Evolutionary conservation across 2,797 vertebrate genomes (phyloP).

Genomic region (Fistularia tabacaria): DNA sequence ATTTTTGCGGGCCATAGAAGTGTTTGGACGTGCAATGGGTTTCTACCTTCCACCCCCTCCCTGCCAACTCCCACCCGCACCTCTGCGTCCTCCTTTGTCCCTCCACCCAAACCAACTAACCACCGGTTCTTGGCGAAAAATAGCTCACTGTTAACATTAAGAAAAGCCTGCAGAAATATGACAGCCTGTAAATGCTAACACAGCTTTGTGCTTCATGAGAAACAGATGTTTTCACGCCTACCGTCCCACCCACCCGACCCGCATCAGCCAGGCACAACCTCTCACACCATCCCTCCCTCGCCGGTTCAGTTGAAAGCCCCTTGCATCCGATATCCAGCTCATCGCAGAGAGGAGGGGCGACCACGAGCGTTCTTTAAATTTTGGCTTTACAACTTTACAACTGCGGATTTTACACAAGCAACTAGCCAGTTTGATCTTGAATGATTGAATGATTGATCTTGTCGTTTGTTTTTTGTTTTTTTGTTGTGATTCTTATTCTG

Average conservation of each 20-base stretch:
- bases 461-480: not conserved
- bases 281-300: slow-evolving; percentile 14
- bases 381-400: slow-evolving; percentile 68
- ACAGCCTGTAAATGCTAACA: slow-evolving; percentile 63
- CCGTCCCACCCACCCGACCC: not conserved
- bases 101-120: too few species aligned
- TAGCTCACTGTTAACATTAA: slow-evolving; percentile 64
- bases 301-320: slow-evolving; percentile 15
- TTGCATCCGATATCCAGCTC: slow-evolving; percentile 30
- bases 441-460: too few species aligned
- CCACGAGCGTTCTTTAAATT: slow-evolving; percentile 48
- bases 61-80: slow-evolving; percentile 7
- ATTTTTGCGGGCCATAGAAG: slow-evolving; percentile 52
- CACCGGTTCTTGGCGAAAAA: slow-evolving; percentile 51
- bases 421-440: too few species aligned
- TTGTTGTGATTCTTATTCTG: slow-evolving; percentile 47
- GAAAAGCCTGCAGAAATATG: slow-evolving; percentile 68
- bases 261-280: slow-evolving; percentile 32
- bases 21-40: slow-evolving; percentile 63
- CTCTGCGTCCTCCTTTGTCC: too few species aligned
- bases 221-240: slow-evolving; percentile 69
- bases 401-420: slow-evolving; percentile 63
- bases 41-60: slow-evolving; percentile 29
- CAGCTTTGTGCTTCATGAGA: slow-evolving; percentile 57
- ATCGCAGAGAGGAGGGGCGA: slow-evolving; percentile 34